Percentiles rank a stretch among this genome's conserved stretches.
These are phyloP conservation scores for Hippocampus kuda DNA, from an alignment of 2,797 vertebrate genomes.

Conservation along the genomic window DNA sequence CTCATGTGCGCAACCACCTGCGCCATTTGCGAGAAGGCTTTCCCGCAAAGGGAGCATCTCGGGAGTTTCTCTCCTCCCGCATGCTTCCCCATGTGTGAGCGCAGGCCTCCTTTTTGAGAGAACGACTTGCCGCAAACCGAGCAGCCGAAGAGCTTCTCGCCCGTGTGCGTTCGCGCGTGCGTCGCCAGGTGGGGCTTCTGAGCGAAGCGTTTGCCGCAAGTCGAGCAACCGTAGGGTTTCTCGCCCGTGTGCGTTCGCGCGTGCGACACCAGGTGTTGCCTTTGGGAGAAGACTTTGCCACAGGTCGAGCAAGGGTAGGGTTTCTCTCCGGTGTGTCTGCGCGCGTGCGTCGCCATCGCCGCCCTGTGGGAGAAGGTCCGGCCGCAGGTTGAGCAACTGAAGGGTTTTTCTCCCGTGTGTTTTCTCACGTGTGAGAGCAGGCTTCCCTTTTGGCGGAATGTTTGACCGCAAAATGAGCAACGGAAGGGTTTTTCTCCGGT, in stretches of 20 bases:
- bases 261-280: neutral
- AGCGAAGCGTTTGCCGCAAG: neutral
- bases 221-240: neutral
- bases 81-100: neutral
- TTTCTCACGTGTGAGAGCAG: neutral
- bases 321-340: neutral
- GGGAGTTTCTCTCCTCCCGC: neutral
- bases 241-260: neutral
- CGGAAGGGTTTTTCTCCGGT: neutral
- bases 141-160: neutral
- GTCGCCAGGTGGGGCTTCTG: neutral
- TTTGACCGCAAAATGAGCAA: neutral
- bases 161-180: neutral
- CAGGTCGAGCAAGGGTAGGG: neutral
- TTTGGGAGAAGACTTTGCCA: neutral
- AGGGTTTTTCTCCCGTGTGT: constrained; percentile 3
- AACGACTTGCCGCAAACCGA: neutral
- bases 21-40: neutral
- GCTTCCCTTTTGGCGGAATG: neutral
- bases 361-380: neutral
- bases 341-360: neutral
- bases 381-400: neutral
- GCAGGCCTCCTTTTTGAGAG: neutral
- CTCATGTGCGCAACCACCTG: neutral
- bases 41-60: neutral